Evolutionary conservation across 2,888 invertebrate genomes (phyloP).

Genomic region (Apodemia zela): DNA sequence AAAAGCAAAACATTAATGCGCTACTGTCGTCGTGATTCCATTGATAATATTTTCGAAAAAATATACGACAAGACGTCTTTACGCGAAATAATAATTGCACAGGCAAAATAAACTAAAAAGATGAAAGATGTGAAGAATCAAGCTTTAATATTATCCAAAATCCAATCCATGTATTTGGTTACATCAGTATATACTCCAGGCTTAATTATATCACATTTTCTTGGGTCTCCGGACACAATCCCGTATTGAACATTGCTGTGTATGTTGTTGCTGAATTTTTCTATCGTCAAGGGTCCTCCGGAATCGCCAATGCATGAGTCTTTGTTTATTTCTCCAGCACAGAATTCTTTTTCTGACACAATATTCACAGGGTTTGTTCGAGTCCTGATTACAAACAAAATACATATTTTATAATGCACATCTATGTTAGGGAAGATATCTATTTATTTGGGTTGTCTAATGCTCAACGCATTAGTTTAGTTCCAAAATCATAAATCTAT

Average conservation of each 20-base stretch:
- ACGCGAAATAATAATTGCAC: too few relatives aligned
- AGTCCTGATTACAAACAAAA: too few relatives aligned
- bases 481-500: too few relatives aligned
- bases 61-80: too few relatives aligned
- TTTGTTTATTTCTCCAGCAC: conserved; percentile 10
- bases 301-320: conserved; percentile 18
- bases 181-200: conserved; percentile 67
- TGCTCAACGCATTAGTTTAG: too few relatives aligned
- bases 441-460: too few relatives aligned
- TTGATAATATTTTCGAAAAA: too few relatives aligned
- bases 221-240: conserved; percentile 10
- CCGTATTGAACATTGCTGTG: conserved; percentile 15
- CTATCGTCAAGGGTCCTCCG: conserved; percentile 16
- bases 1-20: too few relatives aligned
- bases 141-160: conserved; percentile 41
- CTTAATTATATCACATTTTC: conserved; percentile 20
- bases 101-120: too few relatives aligned
- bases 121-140: conserved; percentile 19
- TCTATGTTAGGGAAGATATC: too few relatives aligned
- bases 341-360: neutral
- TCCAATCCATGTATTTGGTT: conserved; percentile 58
- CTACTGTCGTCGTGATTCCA: too few relatives aligned
- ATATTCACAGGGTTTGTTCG: neutral
- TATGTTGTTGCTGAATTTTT: neutral
- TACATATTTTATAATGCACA: too few relatives aligned